Percentiles rank a stretch among this genome's conserved stretches.
Evolutionary conservation across 2,888 invertebrate genomes (phyloP).

Genomic region (Laothoe populi): DNA sequence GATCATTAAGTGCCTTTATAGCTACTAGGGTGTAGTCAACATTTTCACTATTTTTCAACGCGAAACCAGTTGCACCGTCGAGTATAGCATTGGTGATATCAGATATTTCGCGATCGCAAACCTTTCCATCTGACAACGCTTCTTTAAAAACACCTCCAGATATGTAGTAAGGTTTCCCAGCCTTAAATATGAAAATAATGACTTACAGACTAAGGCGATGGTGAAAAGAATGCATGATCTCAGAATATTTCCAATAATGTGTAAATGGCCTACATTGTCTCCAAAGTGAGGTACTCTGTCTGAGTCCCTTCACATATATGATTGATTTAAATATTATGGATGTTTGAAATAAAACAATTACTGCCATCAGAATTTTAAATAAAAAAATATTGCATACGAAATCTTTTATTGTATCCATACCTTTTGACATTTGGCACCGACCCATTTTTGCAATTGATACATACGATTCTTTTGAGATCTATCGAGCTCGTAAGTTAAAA

Average conservation of each 20-base stretch:
- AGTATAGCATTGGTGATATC: conserved; percentile 64
- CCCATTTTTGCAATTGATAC: conserved; percentile 61
- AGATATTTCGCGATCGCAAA: conserved; percentile 50
- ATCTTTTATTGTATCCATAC: conserved; percentile 52
- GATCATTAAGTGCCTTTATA: conserved; percentile 53
- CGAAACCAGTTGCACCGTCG: conserved; percentile 66
- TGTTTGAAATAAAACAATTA: no score
- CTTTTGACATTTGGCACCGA: conserved; percentile 65
- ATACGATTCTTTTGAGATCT: conserved; percentile 45
- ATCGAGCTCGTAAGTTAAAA: conserved; percentile 61
- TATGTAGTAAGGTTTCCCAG: conserved; percentile 64
- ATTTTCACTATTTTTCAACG: conserved; percentile 49
- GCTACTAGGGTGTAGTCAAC: conserved; percentile 44
- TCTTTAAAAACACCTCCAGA: conserved; percentile 60
- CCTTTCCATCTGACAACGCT: conserved; percentile 44
- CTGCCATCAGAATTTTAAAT: background rate
- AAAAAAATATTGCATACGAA: no score
- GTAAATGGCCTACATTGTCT: no score
- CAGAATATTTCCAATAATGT: no score
- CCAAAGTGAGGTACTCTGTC: no score
- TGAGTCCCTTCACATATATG: no score
- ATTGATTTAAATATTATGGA: no score
- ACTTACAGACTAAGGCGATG: no score
- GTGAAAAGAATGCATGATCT: no score
- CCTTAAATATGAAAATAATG: no score